Evolutionary conservation across 2,113 vertebrate genomes (phyloP), one percentile per base, ranked within the genome.

Genomic region (Nycticebus coucang): DNA sequence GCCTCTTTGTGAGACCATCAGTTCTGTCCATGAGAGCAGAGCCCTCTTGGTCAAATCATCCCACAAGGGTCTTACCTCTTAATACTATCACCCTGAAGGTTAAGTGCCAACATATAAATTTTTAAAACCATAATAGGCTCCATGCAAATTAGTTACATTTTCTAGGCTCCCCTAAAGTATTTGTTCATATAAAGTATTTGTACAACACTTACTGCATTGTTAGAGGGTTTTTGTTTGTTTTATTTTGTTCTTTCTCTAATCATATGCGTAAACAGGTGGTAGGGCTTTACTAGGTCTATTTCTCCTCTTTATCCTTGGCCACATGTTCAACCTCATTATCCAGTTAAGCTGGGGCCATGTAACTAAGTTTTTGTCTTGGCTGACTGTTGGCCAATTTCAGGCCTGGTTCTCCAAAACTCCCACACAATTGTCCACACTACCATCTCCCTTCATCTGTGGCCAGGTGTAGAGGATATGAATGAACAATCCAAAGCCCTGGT

Each of bases 391-490:
- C 33, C 64, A 60, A 66, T 60, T 92, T 30, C 12, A 55, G 55
- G 12, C 15, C 17, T 41, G 30, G 18, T 9, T 4, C 45, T 18
- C 71, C 5, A 37, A 41, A 28, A 4, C 7, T 75, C 6, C 21
- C 8, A 4, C 18, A 41, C 26, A 18, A 0, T 21, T 8, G 13
- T 64, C 72, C 5, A 6, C 28, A 2, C 8, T 24, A 41, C 33
- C 12, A n/a, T 41, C 10, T 37, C 53, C 45, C 28, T 28, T 85
- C 7, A 45, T 6, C 37, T 55, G 59, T 37, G 55, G 60, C 18
- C 55, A 37, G 17, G 60, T 17, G 5, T 12, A 17, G 41, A 72
- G 22, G 4, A 9, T 13, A 53, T 35, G 53, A 7, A 2, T 1
- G 53, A 80, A 53, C 7, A 0, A 14, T 37, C 64, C 13, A 19